These are phyloP conservation scores for Disparrhopalites patrizii DNA, from an alignment of 2,888 invertebrate genomes.

Conservation along the genomic window DNA sequence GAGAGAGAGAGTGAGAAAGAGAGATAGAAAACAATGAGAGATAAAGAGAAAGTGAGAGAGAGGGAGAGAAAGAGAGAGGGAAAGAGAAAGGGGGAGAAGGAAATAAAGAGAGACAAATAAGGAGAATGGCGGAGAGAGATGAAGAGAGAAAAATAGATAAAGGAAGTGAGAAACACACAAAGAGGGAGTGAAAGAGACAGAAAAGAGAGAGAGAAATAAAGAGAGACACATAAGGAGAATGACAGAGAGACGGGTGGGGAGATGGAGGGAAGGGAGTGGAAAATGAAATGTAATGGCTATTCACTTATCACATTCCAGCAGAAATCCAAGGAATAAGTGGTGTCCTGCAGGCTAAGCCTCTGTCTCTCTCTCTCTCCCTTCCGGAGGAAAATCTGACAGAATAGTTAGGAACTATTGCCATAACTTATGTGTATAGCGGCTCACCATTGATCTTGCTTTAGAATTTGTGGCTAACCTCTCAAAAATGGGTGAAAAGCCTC, in stretches of 20 bases:
- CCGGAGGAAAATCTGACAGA: conserved; percentile 10
- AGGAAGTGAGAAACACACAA: not conserved
- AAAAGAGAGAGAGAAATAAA: not conserved
- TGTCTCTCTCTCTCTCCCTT: no score
- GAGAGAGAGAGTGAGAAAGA: not conserved
- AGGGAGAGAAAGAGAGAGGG: not conserved
- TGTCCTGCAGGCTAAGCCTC: not conserved
- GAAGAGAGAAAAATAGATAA: not conserved
- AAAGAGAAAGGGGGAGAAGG: not conserved
- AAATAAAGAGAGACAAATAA: not conserved
- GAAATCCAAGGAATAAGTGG: conserved; percentile 15
- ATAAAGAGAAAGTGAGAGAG: not conserved
- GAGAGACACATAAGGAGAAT: conserved; percentile 33
- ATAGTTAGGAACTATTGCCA: conserved; percentile 35
- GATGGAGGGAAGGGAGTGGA: no score
- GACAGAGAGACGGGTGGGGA: no score
- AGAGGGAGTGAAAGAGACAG: not conserved
- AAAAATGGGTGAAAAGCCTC: no score
- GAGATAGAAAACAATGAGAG: conserved; percentile 15
- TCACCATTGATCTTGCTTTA: conserved; percentile 34
- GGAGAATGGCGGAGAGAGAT: not conserved
- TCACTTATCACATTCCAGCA: conserved; percentile 40
- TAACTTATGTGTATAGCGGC: conserved; percentile 31
- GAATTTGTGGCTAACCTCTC: no score
- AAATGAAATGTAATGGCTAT: conserved; percentile 42